Percentiles rank a stretch among this genome's conserved stretches.
Conservation (phyloP, 2,113 vertebrate genomes). For the Arothron firmamentum region DNA sequence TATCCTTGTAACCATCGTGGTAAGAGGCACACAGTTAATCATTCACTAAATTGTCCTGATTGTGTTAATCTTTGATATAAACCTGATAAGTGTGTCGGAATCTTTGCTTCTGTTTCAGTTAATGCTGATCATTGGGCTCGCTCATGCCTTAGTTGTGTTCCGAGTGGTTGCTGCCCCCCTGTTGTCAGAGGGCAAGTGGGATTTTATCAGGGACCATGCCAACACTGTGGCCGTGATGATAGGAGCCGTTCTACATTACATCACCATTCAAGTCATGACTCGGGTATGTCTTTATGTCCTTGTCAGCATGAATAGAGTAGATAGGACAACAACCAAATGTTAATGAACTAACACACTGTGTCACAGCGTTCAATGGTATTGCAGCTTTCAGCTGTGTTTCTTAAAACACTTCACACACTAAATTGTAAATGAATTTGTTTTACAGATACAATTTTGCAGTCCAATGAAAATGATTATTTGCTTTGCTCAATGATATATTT, state of each 20-base stretch:
- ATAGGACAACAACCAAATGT: too few species aligned
- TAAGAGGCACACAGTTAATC: constrained; percentile 48
- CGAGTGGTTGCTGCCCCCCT: constrained; percentile 74
- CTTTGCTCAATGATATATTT: neutral
- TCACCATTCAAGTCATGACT: constrained; percentile 87
- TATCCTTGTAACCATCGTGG: constrained; percentile 79
- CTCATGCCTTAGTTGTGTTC: constrained; percentile 83
- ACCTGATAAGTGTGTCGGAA: neutral
- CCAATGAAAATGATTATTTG: too few species aligned
- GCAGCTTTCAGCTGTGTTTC: too few species aligned
- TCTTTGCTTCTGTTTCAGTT: constrained; percentile 72
- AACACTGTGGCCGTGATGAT: constrained; percentile 72
- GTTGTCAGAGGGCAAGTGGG: constrained; percentile 52
- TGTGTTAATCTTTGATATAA: neutral
- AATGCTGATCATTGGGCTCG: constrained; percentile 79
- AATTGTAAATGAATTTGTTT: too few species aligned
- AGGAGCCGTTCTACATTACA: constrained; percentile 85
- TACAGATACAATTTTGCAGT: too few species aligned
- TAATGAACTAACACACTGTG: too few species aligned
- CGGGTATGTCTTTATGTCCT: constrained; percentile 41
- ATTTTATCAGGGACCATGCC: constrained; percentile 72
- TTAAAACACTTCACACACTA: too few species aligned
- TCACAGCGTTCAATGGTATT: too few species aligned
- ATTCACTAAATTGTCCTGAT: neutral
- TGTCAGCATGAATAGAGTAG: too few species aligned